Percentiles rank a stretch among this genome's conserved stretches.
These are phyloP conservation scores for Ips typographus DNA, from an alignment of 1,140 invertebrate genomes.

Conservation along the genomic window DNA sequence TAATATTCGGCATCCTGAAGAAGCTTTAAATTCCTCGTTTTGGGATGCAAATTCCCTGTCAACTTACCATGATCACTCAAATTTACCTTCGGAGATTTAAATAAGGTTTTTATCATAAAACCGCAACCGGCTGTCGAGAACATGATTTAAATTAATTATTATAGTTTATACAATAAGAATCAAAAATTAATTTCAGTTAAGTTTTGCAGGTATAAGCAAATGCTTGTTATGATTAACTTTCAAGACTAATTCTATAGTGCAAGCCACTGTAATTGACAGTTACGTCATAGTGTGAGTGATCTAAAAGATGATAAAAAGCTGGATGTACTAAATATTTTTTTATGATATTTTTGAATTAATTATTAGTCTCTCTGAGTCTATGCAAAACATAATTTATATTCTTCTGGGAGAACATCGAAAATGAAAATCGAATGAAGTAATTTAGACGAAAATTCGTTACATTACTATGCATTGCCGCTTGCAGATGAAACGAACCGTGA, in stretches of 20 bases:
- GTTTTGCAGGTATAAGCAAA: too few relatives aligned
- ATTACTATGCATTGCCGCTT: conserved; percentile 2
- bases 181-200: too few relatives aligned
- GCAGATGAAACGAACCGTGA: not conserved
- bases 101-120: not conserved
- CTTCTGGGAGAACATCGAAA: too few relatives aligned
- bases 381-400: too few relatives aligned
- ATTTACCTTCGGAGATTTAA: conserved; percentile 1
- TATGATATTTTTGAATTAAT: too few relatives aligned
- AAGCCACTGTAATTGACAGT: too few relatives aligned
- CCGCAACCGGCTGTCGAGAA: not conserved
- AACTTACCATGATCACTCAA: not conserved
- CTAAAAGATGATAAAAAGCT: too few relatives aligned
- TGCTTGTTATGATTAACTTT: too few relatives aligned
- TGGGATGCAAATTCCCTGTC: conserved; percentile 2
- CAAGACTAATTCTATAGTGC: too few relatives aligned
- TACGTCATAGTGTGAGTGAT: too few relatives aligned
- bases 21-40: not conserved
- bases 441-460: not conserved
- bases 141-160: conserved; percentile 9
- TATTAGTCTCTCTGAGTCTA: too few relatives aligned
- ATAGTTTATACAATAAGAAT: not conserved
- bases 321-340: too few relatives aligned
- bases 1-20: conserved; percentile 1
- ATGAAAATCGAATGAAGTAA: not conserved